Conservation (phyloP, 2,113 vertebrate species). For the Scortum barcoo region DNA sequence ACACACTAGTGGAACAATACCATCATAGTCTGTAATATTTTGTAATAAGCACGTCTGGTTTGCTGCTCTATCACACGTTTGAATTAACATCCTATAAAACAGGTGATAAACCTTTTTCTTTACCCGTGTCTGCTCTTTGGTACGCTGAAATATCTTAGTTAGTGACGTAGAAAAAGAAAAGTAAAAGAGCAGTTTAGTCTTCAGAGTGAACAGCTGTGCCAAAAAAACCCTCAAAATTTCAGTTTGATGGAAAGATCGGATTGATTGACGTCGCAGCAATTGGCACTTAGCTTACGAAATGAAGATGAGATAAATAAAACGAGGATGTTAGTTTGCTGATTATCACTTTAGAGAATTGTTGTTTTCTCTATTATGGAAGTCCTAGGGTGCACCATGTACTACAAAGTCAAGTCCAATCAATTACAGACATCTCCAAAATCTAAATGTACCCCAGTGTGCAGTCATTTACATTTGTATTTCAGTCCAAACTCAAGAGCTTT, state of each 20-base stretch:
- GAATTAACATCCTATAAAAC: not conserved
- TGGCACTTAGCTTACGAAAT: not conserved
- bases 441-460: constrained; percentile 55
- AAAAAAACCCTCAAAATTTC: not conserved
- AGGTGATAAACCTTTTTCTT: not conserved
- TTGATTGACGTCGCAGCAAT: not conserved
- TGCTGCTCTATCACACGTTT: not conserved
- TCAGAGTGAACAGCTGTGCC: not conserved
- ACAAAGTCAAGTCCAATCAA: constrained; percentile 59
- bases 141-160: not conserved
- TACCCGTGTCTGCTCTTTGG: not conserved
- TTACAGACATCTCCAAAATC: constrained; percentile 55
- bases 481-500: constrained; percentile 67
- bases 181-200: not conserved
- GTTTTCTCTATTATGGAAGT: constrained; percentile 28
- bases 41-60: not conserved
- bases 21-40: not conserved
- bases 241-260: not conserved
- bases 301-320: not conserved
- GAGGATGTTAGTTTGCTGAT: constrained; percentile 12
- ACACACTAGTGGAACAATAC: not conserved
- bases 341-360: constrained; percentile 12
- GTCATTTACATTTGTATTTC: constrained; percentile 63
- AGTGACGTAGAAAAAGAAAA: not conserved
- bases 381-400: constrained; percentile 18